A percentile compares a stretch with the other conserved stretches of the same genome.
Conservation (phyloP, 1,140 invertebrate species). For the Pachyrhynchus sulphureomaculatus region DNA sequence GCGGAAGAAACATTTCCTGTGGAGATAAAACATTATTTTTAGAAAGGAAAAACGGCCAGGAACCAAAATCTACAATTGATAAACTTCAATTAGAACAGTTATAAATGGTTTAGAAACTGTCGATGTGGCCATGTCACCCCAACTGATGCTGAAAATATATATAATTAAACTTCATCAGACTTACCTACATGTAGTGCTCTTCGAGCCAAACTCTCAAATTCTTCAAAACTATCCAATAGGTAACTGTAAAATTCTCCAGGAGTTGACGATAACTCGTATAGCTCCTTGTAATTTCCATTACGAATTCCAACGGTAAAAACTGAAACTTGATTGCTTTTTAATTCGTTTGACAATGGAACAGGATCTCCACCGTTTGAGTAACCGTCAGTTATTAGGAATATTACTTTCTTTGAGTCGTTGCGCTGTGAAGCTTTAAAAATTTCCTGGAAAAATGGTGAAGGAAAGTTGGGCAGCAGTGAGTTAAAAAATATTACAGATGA, state of each 20-base stretch:
- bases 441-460: constrained; percentile 53
- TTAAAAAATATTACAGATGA: too few relatives aligned
- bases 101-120: too few relatives aligned
- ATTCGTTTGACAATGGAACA: constrained; percentile 56
- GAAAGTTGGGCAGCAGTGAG: too few relatives aligned
- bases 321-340: constrained; percentile 57
- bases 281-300: constrained; percentile 67
- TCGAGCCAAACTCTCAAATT: constrained; percentile 70
- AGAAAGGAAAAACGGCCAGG: too few relatives aligned
- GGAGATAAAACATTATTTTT: too few relatives aligned
- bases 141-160: too few relatives aligned
- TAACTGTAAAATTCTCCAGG: constrained; percentile 67
- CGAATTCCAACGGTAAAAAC: constrained; percentile 69
- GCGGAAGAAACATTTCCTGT: too few relatives aligned
- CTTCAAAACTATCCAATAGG: constrained; percentile 69
- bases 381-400: constrained; percentile 72
- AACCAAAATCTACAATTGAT: too few relatives aligned
- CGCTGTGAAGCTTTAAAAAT: constrained; percentile 57
- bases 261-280: constrained; percentile 66
- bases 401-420: constrained; percentile 58
- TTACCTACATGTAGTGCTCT: constrained; percentile 69
- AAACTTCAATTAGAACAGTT: too few relatives aligned
- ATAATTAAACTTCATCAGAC: too few relatives aligned
- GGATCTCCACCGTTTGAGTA: constrained; percentile 75
- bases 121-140: too few relatives aligned